Percentiles rank a stretch among this genome's conserved stretches.
Evolutionary conservation across 2,797 vertebrate genomes (phyloP).

Genomic region (Hyperoplus immaculatus): DNA sequence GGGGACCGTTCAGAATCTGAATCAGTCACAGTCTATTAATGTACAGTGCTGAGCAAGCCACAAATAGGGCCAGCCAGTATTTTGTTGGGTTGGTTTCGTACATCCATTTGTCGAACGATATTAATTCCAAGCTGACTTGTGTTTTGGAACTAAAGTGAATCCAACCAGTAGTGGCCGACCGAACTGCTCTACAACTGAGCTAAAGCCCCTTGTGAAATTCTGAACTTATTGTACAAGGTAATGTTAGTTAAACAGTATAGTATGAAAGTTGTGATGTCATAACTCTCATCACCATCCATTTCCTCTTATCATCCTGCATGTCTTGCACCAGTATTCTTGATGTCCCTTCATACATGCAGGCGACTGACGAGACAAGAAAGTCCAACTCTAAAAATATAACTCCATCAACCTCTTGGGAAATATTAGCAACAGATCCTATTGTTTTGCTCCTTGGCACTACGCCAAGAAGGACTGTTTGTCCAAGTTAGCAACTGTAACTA

Average conservation of each 20-base stretch:
- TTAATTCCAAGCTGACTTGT: background rate
- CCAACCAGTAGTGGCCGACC: background rate
- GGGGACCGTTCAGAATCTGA: conserved; percentile 5
- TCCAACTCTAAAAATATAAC: conserved; percentile 68
- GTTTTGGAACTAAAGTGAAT: background rate
- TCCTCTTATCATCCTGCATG: conserved; percentile 14
- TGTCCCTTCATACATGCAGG: conserved; percentile 18
- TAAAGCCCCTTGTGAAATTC: background rate
- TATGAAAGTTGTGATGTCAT: background rate
- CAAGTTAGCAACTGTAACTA: conserved; percentile 69
- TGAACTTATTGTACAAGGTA: background rate
- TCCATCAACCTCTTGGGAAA: conserved; percentile 62
- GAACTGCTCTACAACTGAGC: background rate
- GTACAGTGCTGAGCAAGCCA: background rate
- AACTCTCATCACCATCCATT: conserved; percentile 12
- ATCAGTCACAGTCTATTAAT: background rate
- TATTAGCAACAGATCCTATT: conserved; percentile 76
- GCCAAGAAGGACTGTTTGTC: conserved; percentile 73
- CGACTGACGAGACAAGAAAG: conserved; percentile 50
- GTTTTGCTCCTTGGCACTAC: conserved; percentile 72
- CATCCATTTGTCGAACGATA: background rate
- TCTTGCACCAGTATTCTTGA: conserved; percentile 23
- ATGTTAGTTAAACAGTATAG: background rate
- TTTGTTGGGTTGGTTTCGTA: background rate
- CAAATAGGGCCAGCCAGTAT: background rate